Evolutionary conservation across 1,140 invertebrate genomes (phyloP).

Genomic region (Magallana gigas): DNA sequence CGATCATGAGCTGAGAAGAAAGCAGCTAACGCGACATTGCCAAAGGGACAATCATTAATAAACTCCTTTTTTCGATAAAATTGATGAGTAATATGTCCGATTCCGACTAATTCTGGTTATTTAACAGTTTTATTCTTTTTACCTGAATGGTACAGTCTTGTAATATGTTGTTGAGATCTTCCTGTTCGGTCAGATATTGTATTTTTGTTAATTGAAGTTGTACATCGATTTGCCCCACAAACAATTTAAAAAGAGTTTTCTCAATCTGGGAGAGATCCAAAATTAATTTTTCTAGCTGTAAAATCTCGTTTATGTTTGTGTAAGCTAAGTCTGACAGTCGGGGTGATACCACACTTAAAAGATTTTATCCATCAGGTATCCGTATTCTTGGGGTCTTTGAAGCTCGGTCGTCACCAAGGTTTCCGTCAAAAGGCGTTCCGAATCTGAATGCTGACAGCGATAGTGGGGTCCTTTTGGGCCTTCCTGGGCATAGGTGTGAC

Average conservation of each 20-base stretch:
- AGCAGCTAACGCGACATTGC: conserved; percentile 74
- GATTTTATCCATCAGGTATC: background rate
- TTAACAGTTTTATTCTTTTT: background rate
- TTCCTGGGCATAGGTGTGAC: conserved; percentile 37
- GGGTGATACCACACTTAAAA: conserved; percentile 47
- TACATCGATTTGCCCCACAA: conserved; percentile 48
- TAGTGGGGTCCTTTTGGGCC: background rate
- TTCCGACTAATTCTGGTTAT: background rate
- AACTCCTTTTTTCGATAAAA: background rate
- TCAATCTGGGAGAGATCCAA: conserved; percentile 71
- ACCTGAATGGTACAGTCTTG: background rate
- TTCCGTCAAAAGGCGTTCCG: background rate
- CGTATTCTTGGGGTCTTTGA: conserved; percentile 30
- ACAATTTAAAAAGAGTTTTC: conserved; percentile 67
- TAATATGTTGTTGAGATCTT: background rate
- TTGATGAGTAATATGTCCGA: background rate
- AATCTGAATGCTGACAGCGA: background rate
- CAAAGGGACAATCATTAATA: background rate
- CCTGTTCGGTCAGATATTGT: background rate
- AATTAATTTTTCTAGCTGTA: conserved; percentile 70
- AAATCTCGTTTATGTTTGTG: conserved; percentile 61
- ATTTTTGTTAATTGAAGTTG: conserved; percentile 41
- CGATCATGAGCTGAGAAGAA: conserved; percentile 78
- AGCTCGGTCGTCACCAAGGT: conserved; percentile 30
- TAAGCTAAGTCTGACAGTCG: conserved; percentile 63